Conservation (phyloP, 2,888 invertebrate genomes). For the Baccha elongata region DNA sequence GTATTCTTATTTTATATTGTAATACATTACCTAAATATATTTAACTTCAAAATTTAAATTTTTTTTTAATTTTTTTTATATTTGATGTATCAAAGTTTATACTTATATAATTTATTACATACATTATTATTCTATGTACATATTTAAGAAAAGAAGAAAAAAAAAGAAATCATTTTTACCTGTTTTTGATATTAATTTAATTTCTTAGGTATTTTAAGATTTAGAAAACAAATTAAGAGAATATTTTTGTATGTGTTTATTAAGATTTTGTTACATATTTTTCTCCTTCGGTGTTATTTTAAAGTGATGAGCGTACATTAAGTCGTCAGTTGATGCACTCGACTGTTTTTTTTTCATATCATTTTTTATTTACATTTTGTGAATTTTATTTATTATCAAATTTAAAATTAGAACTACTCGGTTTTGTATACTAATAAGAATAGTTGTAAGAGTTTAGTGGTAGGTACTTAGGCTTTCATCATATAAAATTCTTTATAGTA, state of each 20-base stretch:
- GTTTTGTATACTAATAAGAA: slow-evolving; percentile 50
- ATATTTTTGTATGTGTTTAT: slow-evolving; percentile 13
- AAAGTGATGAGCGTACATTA: background rate
- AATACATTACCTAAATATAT: slow-evolving; percentile 55
- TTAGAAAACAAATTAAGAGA: slow-evolving; percentile 57
- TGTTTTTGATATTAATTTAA: slow-evolving; percentile 17
- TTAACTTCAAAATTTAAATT: slow-evolving; percentile 36
- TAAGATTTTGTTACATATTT: background rate
- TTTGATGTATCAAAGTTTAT: slow-evolving; percentile 35
- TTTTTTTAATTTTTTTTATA: slow-evolving; percentile 14
- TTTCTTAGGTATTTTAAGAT: slow-evolving; percentile 23
- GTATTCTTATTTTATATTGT: slow-evolving; percentile 37
- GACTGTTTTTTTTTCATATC: background rate
- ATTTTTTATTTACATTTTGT: background rate
- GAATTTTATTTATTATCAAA: background rate
- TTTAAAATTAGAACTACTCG: slow-evolving; percentile 13
- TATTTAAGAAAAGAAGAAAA: slow-evolving; percentile 11
- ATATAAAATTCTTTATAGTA: slow-evolving; percentile 66
- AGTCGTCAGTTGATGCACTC: background rate
- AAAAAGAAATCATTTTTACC: slow-evolving; percentile 34
- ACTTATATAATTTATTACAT: slow-evolving; percentile 44
- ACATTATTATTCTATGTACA: slow-evolving; percentile 27
- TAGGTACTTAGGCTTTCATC: slow-evolving; percentile 71
- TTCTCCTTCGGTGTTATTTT: slow-evolving; percentile 3
- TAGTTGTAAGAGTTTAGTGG: slow-evolving; percentile 61